Evolutionary conservation across 1,140 invertebrate genomes (phyloP).

Genomic region (Trachelipus rathkii): DNA sequence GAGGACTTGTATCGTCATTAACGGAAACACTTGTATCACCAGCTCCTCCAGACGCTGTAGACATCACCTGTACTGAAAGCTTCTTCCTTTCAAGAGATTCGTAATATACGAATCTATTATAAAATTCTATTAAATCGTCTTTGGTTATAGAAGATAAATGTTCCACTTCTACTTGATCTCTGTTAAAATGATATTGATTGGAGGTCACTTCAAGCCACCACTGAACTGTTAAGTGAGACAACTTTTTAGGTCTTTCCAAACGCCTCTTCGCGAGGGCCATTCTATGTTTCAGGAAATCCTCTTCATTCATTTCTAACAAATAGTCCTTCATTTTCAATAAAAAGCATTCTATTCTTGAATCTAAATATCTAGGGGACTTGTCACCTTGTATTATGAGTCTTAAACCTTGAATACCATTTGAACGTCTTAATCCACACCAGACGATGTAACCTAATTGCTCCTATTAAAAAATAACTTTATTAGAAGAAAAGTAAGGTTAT

Average conservation of each 20-base stretch:
- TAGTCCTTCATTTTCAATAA: slow-evolving; percentile 54
- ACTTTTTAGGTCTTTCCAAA: slow-evolving; percentile 85
- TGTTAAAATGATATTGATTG: slow-evolving; percentile 89
- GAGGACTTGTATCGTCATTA: slow-evolving; percentile 10
- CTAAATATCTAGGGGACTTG: slow-evolving; percentile 68
- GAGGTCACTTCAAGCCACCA: slow-evolving; percentile 81
- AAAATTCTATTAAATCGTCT: slow-evolving; percentile 60
- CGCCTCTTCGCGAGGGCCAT: slow-evolving; percentile 70
- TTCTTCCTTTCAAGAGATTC: slow-evolving; percentile 53
- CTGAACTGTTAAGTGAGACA: slow-evolving; percentile 62
- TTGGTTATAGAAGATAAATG: slow-evolving; percentile 73
- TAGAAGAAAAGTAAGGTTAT: no score
- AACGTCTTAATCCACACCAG: slow-evolving; percentile 72
- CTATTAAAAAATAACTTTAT: slow-evolving; percentile 54
- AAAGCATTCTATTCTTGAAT: slow-evolving; percentile 82
- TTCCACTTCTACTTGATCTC: slow-evolving; percentile 76
- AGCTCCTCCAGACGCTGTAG: slow-evolving; percentile 35
- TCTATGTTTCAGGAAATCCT: slow-evolving; percentile 79
- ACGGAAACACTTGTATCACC: slow-evolving; percentile 22
- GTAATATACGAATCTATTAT: slow-evolving; percentile 46
- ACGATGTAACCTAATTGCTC: slow-evolving; percentile 93
- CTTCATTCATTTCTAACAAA: slow-evolving; percentile 68
- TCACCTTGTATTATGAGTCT: slow-evolving; percentile 86
- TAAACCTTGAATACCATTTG: slow-evolving; percentile 79
- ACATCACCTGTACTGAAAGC: slow-evolving; percentile 51